Evolutionary conservation across 1,140 invertebrate species (phyloP).

Genomic region (Drosophila sucinea): DNA sequence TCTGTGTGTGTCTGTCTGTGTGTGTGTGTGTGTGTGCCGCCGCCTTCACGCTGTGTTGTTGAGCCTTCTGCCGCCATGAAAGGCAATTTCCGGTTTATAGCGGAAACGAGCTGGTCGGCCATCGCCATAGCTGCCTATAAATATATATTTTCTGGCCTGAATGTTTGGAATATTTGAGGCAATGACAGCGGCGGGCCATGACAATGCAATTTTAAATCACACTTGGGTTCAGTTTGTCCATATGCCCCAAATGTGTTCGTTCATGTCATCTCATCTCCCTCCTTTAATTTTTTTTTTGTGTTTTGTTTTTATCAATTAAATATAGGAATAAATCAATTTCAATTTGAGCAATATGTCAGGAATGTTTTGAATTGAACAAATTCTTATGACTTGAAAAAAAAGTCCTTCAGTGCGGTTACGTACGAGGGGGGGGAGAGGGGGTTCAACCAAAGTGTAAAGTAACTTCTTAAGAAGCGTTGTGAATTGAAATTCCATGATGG

Average conservation of each 20-base stretch:
- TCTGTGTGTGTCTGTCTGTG: no score
- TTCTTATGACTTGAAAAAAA: not conserved
- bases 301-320: slow-evolving; percentile 7
- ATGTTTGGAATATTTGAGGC: slow-evolving; percentile 26
- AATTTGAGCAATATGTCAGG: not conserved
- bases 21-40: not conserved
- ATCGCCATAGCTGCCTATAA: slow-evolving; percentile 39
- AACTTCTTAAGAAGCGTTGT: no score
- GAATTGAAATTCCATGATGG: no score
- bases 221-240: slow-evolving; percentile 29
- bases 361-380: not conserved
- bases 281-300: not conserved
- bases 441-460: no score
- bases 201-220: slow-evolving; percentile 65
- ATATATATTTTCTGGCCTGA: slow-evolving; percentile 27
- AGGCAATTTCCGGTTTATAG: slow-evolving; percentile 77
- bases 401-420: no score
- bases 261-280: not conserved
- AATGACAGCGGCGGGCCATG: slow-evolving; percentile 34
- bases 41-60: slow-evolving; percentile 28
- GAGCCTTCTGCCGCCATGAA: slow-evolving; percentile 30
- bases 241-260: slow-evolving; percentile 22
- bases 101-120: slow-evolving; percentile 61
- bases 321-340: slow-evolving; percentile 7
- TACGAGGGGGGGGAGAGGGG: no score